A percentile compares a stretch with the other conserved stretches of the same genome.
phyloP scores from a whole-genome alignment of 2,113 vertebrate species.

The Holacanthus passer region DNA sequence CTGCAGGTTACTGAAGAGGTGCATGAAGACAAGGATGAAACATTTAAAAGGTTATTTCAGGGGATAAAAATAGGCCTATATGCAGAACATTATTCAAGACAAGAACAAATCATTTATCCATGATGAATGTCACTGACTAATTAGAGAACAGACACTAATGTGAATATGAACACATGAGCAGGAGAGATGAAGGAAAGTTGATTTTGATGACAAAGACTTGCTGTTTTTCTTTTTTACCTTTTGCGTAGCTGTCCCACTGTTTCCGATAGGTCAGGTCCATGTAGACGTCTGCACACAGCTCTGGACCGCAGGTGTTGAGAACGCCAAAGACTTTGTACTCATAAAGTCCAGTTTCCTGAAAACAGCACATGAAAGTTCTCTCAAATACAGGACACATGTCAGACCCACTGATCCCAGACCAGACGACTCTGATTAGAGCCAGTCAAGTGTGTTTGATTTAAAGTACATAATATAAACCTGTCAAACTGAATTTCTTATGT shows the following conservation, averaged over 20 bases:
- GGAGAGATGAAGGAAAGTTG: neutral
- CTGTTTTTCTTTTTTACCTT: conserved; percentile 84
- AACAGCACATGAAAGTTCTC: conserved; percentile 49
- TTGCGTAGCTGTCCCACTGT: conserved; percentile 91
- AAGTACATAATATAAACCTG: neutral
- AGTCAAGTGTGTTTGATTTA: conserved; percentile 1
- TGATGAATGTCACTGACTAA: neutral
- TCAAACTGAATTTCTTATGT: neutral
- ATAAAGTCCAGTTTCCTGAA: conserved; percentile 90
- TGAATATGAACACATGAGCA: neutral
- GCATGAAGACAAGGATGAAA: conserved; percentile 40
- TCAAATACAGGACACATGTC: conserved; percentile 34
- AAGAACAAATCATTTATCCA: neutral
- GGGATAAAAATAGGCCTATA: neutral
- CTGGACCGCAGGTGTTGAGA: conserved; percentile 83
- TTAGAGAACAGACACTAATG: neutral
- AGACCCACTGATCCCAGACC: conserved; percentile 50
- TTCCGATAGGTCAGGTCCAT: conserved; percentile 94
- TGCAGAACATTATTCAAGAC: neutral
- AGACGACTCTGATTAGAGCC: conserved; percentile 40
- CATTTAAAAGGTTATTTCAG: neutral
- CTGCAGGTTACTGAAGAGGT: conserved; percentile 58
- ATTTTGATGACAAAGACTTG: neutral
- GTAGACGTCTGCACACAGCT: conserved; percentile 89
- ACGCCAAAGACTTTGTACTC: conserved; percentile 92